phyloP scores from a whole-genome alignment of 2,797 vertebrate genomes.

The Rhinella marina region DNA sequence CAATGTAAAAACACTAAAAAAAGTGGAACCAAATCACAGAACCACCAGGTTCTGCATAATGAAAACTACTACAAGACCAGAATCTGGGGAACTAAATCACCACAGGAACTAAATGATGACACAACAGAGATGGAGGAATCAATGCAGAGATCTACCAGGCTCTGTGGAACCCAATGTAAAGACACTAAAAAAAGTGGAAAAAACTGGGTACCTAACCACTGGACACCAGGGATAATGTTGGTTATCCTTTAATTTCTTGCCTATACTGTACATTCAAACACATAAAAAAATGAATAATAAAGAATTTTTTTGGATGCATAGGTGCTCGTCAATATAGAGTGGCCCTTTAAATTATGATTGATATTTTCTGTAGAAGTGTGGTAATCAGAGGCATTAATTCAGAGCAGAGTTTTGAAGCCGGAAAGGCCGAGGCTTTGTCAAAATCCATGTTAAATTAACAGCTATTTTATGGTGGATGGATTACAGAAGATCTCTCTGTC shows the following conservation, averaged over 20 bases:
- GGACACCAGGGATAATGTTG: neutral
- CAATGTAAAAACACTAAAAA: neutral
- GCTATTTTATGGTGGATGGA: conserved; percentile 29
- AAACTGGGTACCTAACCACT: neutral
- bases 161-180: neutral
- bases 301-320: neutral
- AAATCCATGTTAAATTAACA: conserved; percentile 23
- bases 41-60: neutral
- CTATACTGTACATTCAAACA: neutral
- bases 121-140: no score
- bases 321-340: neutral
- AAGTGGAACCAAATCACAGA: neutral
- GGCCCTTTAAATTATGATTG: neutral
- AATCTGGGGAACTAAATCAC: no score
- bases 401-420: neutral
- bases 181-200: no score
- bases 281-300: no score
- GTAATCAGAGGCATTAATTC: neutral
- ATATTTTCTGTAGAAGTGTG: neutral
- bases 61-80: no score
- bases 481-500: conserved; percentile 29
- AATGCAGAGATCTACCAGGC: no score
- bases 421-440: conserved; percentile 23
- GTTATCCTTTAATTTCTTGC: neutral
- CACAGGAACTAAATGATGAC: no score